Base-by-base conservation (phyloP, 2,888 invertebrate genomes). In the Cristatella mucedo region DNA sequence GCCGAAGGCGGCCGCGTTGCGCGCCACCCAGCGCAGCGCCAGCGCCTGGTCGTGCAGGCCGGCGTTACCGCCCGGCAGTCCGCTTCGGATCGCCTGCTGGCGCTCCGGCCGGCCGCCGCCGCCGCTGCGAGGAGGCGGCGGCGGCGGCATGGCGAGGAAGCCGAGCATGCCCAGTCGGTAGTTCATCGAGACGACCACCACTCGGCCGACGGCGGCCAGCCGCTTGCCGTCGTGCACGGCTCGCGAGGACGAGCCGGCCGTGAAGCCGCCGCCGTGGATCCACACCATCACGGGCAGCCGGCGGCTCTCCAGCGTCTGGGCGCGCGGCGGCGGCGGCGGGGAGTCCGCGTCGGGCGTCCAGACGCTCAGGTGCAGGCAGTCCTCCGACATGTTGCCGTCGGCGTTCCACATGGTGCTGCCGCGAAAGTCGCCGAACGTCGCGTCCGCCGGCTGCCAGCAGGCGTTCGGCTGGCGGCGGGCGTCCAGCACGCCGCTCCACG, bases 361-460 rank as follows among this genome's bases (percentile, higher is more conserved):
- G 53, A 89, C 80, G 68, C 84, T 87, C 54, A 89, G 74, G 66
- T 84, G 85, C 38, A 89, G 76, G 66, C 89, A 89, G 68, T 89
- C 87, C 72, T 89, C 89, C 62, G 76, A 80, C 57, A 84, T 71
- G 40, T 76, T 78, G n/a, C 85, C 87, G 63, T 87, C 86, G 38
- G 86, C 82, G 68, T 89, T 89, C 89, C 89, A 89, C 82, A 87
- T 84, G 58, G 77, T 78, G 41, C 84, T 77, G 31, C 87, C 87
- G 3, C 9, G 82, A 38, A 51, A 49, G 11, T 44, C 38, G 1
- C 45, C 47, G 34, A 40, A 51, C 16, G 45, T 43, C 7, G 22
- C 24, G 38, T 52, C 49, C 26, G 46, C 31, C 9, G 33, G 39
- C 71, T 87, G 86, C 55, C 80, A 78, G 72, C 89, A 89, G 46